Evolutionary conservation across 1,140 invertebrate genomes (phyloP).

Genomic region (Ostrea edulis): DNA sequence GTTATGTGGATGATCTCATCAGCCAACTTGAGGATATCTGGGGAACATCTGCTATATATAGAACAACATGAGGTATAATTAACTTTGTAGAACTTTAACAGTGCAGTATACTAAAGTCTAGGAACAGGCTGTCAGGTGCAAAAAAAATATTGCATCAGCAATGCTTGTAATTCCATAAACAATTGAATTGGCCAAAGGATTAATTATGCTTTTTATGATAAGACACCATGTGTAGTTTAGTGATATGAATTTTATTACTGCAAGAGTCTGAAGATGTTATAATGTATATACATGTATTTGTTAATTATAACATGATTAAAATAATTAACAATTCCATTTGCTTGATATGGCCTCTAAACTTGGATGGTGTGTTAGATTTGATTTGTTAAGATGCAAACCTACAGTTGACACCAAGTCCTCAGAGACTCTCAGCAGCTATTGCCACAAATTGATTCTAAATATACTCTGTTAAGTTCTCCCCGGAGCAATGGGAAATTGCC

Average conservation of each 20-base stretch:
- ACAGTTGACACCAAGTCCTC: not conserved
- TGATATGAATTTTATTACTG: too few species aligned
- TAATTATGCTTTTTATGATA: too few species aligned
- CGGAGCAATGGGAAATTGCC: not conserved
- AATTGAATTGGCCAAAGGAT: too few species aligned
- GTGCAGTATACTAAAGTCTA: too few species aligned
- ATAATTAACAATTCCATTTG: too few species aligned
- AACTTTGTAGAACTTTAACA: not conserved
- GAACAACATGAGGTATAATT: slow-evolving; percentile 24
- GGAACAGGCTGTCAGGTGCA: too few species aligned
- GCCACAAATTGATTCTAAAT: slow-evolving; percentile 33
- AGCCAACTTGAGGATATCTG: not conserved
- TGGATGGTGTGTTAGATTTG: not conserved
- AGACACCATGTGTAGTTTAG: too few species aligned
- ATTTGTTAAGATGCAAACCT: not conserved
- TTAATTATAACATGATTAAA: too few species aligned
- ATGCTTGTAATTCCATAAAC: too few species aligned
- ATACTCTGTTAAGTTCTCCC: not conserved
- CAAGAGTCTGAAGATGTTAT: too few species aligned
- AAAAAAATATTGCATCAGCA: too few species aligned
- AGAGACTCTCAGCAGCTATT: not conserved
- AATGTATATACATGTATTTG: too few species aligned
- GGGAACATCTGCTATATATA: not conserved
- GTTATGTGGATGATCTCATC: not conserved
- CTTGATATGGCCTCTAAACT: not conserved